Conservation (phyloP, 2,797 vertebrate species). For the Spatula clypeata region DNA sequence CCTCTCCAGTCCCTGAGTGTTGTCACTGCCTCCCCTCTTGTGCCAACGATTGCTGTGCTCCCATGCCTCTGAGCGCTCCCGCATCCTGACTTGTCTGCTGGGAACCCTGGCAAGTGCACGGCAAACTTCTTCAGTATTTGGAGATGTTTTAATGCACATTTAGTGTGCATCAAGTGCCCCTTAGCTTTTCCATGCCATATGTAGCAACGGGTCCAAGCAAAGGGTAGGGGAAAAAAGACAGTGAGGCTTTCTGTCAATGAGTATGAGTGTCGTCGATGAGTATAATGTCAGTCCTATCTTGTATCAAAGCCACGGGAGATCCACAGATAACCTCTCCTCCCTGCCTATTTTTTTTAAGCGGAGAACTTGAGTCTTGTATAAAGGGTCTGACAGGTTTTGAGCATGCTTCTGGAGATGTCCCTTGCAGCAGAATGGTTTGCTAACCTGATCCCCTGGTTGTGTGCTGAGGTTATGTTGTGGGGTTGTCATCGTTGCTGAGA, state of each 20-base stretch:
- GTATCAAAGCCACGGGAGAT: not conserved
- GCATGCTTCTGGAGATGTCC: not conserved
- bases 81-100: not conserved
- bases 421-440: not conserved
- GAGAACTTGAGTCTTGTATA: not conserved
- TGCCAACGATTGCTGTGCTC: fast-evolving
- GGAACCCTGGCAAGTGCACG: not conserved
- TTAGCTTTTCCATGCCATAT: not conserved
- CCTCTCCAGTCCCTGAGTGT: not conserved
- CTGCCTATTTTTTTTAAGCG: not conserved
- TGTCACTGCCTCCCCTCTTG: fast-evolving
- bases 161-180: not conserved
- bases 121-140: not conserved
- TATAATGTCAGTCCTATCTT: not conserved
- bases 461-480: not conserved
- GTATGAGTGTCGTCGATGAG: too few relatives aligned
- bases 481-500: not conserved
- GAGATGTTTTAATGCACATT: not conserved
- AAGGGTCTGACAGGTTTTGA: not conserved
- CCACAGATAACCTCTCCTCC: not conserved
- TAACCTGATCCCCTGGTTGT: not conserved
- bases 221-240: not conserved
- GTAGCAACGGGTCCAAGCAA: not conserved
- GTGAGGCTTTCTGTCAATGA: not conserved
- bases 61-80: fast-evolving